Evolutionary conservation across 2,888 invertebrate species (phyloP).

Genomic region (Drosophila affinis): DNA sequence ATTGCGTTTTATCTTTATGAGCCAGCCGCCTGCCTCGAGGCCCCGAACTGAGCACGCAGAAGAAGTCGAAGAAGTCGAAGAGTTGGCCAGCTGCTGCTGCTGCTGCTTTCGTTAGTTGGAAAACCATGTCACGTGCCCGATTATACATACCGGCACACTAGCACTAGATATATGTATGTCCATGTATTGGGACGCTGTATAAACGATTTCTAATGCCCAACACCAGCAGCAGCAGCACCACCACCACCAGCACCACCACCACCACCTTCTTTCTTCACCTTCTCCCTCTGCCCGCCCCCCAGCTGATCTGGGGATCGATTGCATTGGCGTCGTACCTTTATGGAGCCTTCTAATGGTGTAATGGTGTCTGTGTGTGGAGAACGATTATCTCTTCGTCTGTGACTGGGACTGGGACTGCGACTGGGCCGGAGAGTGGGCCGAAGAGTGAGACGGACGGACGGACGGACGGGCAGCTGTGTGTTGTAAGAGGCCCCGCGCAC

Average conservation of each 20-base stretch:
- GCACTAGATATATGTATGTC: neutral
- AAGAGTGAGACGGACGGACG: constrained; percentile 1
- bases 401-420: neutral
- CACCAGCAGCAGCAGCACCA: neutral
- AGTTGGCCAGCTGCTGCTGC: neutral
- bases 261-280: neutral
- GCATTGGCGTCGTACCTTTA: constrained; percentile 22
- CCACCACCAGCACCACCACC: neutral
- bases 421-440: neutral
- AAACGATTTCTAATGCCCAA: constrained; percentile 40
- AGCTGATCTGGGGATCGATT: constrained; percentile 21
- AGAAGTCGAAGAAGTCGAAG: neutral
- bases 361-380: constrained; percentile 5
- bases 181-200: constrained; percentile 38
- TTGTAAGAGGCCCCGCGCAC: constrained; percentile 42
- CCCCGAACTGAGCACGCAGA: neutral
- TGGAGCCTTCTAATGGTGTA: constrained; percentile 13
- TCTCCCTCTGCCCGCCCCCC: neutral
- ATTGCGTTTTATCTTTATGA: constrained; percentile 64
- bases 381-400: constrained; percentile 38
- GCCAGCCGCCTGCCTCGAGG: constrained; percentile 1
- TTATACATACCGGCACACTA: constrained; percentile 31
- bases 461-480: constrained; percentile 41
- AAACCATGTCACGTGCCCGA: constrained; percentile 61
- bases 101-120: constrained; percentile 6